Base-by-base conservation (phyloP, 2,888 invertebrate genomes). In the Aleiodes leptofemur region DNA sequence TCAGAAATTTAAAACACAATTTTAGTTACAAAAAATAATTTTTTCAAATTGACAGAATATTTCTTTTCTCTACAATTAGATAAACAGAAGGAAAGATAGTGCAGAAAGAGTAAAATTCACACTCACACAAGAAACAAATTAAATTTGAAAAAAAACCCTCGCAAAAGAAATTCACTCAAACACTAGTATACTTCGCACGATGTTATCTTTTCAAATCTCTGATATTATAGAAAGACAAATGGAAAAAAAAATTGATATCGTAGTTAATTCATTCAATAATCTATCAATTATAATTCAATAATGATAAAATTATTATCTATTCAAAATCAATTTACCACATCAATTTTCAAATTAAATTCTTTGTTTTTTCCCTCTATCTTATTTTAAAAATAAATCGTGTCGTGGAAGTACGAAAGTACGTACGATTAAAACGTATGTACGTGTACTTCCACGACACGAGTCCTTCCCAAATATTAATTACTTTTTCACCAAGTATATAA, bases 391-490 rank as follows among this genome's bases (percentile, higher is more conserved):
- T 31, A 53, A 68, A 64, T 74, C 77, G 80, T 78, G 80, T 77
- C 79, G 80, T 78, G 76, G 79, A 80, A 79, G 78, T 71, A 76
- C 77, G 69, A 77, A 78, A 71, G 68, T 16, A 8, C 4, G 14
- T 23, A 23, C 23, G 23, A 23, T 23, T 23, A 23, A 23, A 23
- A 61, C 73, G 79, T 72, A 77, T 70, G 29, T 14, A 14, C 59
- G 69, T 38, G n/a, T 76, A 77, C 78, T 79, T 78, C 80, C 78
- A 78, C 79, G 79, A 80, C 80, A 78, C 78, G 78, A 79, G 68
- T 43, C 31, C 11, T 13, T 51, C 14, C 50, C 51, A 51, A 51
- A 50, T 9, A 13, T 23, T 51, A 29, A 34, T 51, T 29, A 8
- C n/a, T 51, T 51, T 43, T 43, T 11, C 7, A 23, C 43, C 16